Percentiles rank a stretch among this genome's conserved stretches.
Evolutionary conservation across 1,140 invertebrate genomes (phyloP).

Genomic region (Scaptomyza montana): DNA sequence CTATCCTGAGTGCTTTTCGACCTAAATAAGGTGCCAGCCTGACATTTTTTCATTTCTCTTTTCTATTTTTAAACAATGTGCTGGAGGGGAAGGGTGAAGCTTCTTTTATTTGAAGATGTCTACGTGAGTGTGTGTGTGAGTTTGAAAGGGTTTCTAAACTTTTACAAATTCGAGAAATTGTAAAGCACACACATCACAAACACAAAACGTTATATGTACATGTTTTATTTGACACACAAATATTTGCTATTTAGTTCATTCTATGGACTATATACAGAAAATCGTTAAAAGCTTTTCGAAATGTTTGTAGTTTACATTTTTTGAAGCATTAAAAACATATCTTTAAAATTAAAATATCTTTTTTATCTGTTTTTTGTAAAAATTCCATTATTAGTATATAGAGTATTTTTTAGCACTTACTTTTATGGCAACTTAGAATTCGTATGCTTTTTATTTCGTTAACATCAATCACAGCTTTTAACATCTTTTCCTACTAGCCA

Average conservation of each 20-base stretch:
- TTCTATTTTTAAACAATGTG: conserved; percentile 62
- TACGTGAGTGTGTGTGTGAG: conserved; percentile 5
- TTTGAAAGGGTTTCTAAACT: background rate
- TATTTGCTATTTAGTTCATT: conserved; percentile 21
- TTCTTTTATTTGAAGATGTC: conserved; percentile 16
- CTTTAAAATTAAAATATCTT: too few relatives aligned
- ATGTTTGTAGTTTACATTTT: background rate
- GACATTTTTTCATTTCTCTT: conserved; percentile 18
- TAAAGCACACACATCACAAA: conserved; percentile 16
- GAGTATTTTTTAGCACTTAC: too few relatives aligned
- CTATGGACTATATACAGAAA: background rate
- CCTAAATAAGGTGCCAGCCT: conserved; percentile 58
- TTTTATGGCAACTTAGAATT: too few relatives aligned
- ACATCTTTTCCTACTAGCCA: too few relatives aligned
- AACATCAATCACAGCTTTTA: too few relatives aligned
- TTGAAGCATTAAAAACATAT: conserved; percentile 14
- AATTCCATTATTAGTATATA: too few relatives aligned
- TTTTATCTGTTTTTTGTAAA: too few relatives aligned
- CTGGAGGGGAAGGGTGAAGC: background rate
- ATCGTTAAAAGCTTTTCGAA: background rate
- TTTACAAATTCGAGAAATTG: conserved; percentile 37
- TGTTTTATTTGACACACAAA: conserved; percentile 29
- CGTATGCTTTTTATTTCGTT: too few relatives aligned
- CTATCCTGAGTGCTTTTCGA: conserved; percentile 72
- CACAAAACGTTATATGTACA: background rate